Base-by-base conservation (phyloP, 2,797 vertebrate genomes). In the Sebastes minor region DNA sequence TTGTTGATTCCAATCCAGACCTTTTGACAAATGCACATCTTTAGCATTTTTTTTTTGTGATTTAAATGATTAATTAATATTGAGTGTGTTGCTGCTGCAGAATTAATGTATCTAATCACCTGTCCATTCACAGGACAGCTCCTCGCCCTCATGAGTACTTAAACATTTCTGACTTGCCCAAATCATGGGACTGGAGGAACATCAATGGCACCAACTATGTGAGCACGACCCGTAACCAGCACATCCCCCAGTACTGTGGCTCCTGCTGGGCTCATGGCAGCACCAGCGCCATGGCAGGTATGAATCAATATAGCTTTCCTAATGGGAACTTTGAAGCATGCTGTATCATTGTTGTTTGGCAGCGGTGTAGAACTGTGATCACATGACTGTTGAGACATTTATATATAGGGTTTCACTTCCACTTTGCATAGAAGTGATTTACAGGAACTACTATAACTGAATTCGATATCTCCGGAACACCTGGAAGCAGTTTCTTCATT, bases 201-300 rank as follows among this genome's bases (percentile, higher is more conserved):
- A 82, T 98, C 35, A 71, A 97, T 0, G 97, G 98, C 0, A 84
- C 91, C 81, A 99, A 99, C 88, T 99, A 94, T 0, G 97, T 89
- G 81, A 99, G 98, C 85, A 93, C 97, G 4, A 99, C 97, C 2
- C 95, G 98, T 46, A 99, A 99, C 94, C 98, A 99, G 93, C 98
- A 99, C 95, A 99, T 99, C 72, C 98, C 98, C 0, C 98, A 98
- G 94, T 99, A 99, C 95, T 99, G 98, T 9, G 98, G 98, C 4
- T 99, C 98, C 65, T 99, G 98, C 92, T 99, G 98, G 98, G 98
- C 98, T 0, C 98, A 98, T 0, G 97, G 97, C 75, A 98, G 97
- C 95, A 99, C 98, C 87, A 99, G 98, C 0, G 98, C 98, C 2
- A 81, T 99, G 87, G 98, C 98, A 91, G 98, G 98, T 99, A 93